phyloP scores from a whole-genome alignment of 2,797 vertebrate species.

The Saxicola maurus region DNA sequence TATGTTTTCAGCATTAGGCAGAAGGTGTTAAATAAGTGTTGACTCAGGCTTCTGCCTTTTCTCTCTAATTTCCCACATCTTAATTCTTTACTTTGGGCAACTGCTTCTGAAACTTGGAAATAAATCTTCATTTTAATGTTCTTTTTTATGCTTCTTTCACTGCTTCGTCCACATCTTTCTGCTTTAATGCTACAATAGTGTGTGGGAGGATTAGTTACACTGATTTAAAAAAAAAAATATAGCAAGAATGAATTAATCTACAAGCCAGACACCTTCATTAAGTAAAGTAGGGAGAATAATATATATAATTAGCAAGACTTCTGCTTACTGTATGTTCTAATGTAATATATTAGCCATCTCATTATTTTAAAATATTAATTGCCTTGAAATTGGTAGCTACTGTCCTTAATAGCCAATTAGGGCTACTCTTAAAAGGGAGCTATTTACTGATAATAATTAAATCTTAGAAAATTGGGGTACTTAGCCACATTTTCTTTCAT shows the following conservation, averaged over 20 bases:
- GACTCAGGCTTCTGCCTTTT: slow-evolving; percentile 20
- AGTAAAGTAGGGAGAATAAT: slow-evolving; percentile 22
- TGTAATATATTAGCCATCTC: slow-evolving; percentile 5
- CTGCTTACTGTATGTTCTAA: slow-evolving; percentile 11
- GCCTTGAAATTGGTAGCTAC: slow-evolving; percentile 33
- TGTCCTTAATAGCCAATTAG: slow-evolving; percentile 20
- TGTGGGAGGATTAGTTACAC: slow-evolving; percentile 17
- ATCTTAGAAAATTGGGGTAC: not conserved
- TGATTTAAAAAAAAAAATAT: slow-evolving; percentile 3
- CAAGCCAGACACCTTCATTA: slow-evolving; percentile 46
- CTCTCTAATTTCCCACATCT: not conserved
- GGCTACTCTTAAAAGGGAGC: slow-evolving; percentile 6
- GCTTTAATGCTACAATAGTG: not conserved
- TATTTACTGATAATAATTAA: slow-evolving; percentile 15
- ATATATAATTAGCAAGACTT: slow-evolving; percentile 42
- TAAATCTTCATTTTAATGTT: not conserved
- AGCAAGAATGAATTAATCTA: slow-evolving; percentile 23
- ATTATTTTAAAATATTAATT: slow-evolving; percentile 50
- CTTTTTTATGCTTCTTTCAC: not conserved
- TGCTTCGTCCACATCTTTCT: slow-evolving; percentile 2
- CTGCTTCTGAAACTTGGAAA: not conserved
- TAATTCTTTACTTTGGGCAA: slow-evolving; percentile 5
- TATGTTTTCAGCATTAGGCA: not conserved
- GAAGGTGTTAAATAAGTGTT: slow-evolving; percentile 17
- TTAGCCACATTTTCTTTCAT: not conserved